phyloP scores from a whole-genome alignment of 2,888 invertebrate genomes.

The Pseudolycoriella hygida region DNA sequence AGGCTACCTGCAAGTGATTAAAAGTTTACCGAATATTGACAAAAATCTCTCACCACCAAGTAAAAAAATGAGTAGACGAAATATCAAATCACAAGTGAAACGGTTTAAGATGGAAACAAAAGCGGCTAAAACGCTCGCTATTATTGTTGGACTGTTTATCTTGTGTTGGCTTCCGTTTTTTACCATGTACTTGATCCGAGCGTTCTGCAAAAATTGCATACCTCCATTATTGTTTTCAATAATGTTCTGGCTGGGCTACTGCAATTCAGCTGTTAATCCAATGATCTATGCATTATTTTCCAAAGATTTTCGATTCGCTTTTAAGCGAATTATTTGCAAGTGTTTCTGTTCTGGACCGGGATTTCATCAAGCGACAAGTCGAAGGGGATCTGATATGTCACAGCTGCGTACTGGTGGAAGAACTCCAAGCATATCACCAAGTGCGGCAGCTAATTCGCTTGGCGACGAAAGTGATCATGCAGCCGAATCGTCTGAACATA shows the following conservation, averaged over 20 bases:
- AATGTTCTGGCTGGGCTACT: constrained; percentile 94
- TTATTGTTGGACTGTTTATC: constrained; percentile 94
- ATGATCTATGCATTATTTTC: constrained; percentile 89
- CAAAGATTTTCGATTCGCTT: constrained; percentile 87
- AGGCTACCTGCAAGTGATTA: constrained; percentile 37
- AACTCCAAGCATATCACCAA: constrained; percentile 37
- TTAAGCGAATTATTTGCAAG: constrained; percentile 79
- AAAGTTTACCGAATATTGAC: constrained; percentile 12
- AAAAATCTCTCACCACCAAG: constrained; percentile 22
- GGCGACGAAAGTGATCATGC: constrained; percentile 36
- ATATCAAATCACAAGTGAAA: constrained; percentile 50
- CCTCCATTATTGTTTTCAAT: constrained; percentile 73
- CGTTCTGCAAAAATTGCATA: constrained; percentile 74
- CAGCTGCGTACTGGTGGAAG: constrained; percentile 31
- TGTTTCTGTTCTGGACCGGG: constrained; percentile 48
- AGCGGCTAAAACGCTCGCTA: constrained; percentile 90
- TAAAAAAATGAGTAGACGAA: constrained; percentile 68
- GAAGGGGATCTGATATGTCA: constrained; percentile 39
- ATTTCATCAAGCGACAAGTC: constrained; percentile 22
- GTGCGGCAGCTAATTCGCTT: constrained; percentile 33
- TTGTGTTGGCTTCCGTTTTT: constrained; percentile 96
- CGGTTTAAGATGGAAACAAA: constrained; percentile 91
- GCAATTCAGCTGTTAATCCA: constrained; percentile 92
- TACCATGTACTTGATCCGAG: constrained; percentile 80
- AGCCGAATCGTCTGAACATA: constrained; percentile 32